A percentile compares a stretch with the other conserved stretches of the same genome.
Conservation (phyloP, 2,797 vertebrate species). For the Macropus fuliginosus region DNA sequence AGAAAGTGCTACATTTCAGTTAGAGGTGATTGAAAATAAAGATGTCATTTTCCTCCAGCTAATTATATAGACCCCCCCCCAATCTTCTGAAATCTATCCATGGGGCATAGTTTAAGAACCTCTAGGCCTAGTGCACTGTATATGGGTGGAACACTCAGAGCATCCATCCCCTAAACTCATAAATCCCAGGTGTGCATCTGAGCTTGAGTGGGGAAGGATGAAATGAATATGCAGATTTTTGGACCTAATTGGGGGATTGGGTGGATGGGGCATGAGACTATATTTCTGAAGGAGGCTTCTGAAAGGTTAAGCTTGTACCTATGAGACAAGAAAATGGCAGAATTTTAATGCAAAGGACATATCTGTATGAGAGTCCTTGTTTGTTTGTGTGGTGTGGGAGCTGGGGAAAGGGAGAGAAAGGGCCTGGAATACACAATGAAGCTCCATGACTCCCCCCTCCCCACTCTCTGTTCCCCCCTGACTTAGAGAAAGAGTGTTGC, state of each 20-base stretch:
- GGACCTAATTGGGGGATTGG: neutral
- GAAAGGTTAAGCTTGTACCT: neutral
- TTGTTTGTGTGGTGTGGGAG: neutral
- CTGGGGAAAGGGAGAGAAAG: neutral
- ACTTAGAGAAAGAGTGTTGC: neutral
- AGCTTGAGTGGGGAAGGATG: neutral
- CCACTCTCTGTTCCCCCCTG: neutral
- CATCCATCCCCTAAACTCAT: neutral
- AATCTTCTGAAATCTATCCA: neutral
- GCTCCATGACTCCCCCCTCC: neutral
- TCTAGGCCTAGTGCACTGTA: neutral
- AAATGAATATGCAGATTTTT: neutral
- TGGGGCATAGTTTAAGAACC: neutral
- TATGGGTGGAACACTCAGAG: neutral
- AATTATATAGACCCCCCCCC: neutral
- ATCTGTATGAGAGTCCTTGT: neutral
- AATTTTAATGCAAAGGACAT: neutral
- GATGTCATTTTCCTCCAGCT: neutral
- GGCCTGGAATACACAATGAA: neutral
- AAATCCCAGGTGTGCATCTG: neutral
- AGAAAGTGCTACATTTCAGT: neutral
- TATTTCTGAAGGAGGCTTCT: neutral
- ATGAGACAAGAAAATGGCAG: neutral
- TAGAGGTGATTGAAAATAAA: neutral
- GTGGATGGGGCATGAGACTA: neutral